Percentiles rank a stretch among this genome's conserved stretches.
phyloP scores from a whole-genome alignment of 1,140 invertebrate species.

The Scylla paramamosain region DNA sequence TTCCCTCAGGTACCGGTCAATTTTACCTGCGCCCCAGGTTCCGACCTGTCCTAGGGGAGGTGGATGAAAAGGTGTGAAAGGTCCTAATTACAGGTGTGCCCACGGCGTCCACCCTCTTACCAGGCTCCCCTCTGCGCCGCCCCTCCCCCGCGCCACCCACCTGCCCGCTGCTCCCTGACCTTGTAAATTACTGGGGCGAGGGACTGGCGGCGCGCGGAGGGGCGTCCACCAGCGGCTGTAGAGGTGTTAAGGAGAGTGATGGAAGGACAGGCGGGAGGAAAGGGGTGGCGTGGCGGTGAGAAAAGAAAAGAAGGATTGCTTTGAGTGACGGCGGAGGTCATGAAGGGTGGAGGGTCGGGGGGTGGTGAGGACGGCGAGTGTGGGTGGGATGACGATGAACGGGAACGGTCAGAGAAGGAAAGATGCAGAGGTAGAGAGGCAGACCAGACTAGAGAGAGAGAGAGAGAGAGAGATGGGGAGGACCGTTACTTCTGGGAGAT shows the following conservation, averaged over 20 bases:
- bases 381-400: no score
- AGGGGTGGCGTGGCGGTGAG: neutral
- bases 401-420: neutral
- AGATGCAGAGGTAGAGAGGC: neutral
- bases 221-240: neutral
- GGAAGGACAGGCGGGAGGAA: neutral
- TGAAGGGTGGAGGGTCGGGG: neutral
- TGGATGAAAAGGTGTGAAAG: conserved; percentile 31
- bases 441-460: neutral
- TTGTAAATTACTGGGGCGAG: neutral
- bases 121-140: neutral
- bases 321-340: neutral
- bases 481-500: neutral
- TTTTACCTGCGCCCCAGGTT: neutral
- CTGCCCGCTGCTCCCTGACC: conserved; percentile 5
- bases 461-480: neutral
- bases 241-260: conserved; percentile 30
- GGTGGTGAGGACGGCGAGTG: neutral
- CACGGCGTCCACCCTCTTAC: neutral
- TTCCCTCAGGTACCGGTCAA: neutral
- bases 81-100: conserved; percentile 39
- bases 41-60: neutral
- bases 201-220: neutral
- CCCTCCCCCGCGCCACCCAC: conserved; percentile 9
- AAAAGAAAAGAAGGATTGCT: neutral